A percentile compares a stretch with the other conserved stretches of the same genome.
These are phyloP conservation scores for Lydus trimaculatus DNA, from an alignment of 2,888 invertebrate species.

Conservation along the genomic window DNA sequence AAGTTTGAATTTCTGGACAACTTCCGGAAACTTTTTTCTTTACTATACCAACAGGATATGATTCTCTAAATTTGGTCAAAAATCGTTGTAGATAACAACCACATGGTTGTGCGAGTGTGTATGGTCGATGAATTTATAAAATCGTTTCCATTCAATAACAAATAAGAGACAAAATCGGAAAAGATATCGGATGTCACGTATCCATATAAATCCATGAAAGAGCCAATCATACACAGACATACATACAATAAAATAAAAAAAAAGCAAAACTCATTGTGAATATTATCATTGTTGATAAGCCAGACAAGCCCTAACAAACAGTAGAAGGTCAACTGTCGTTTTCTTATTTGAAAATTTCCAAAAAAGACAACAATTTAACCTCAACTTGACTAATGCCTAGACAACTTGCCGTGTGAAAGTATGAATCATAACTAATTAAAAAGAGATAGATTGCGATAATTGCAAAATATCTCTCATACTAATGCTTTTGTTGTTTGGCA, in stretches of 20 bases:
- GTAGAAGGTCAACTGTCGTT: slow-evolving; percentile 13
- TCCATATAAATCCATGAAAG: slow-evolving; percentile 45
- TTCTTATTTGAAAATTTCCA: slow-evolving; percentile 7
- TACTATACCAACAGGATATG: background rate
- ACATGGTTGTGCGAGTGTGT: slow-evolving; percentile 47
- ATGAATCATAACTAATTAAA: slow-evolving; percentile 37
- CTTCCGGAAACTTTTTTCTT: background rate
- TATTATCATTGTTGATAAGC: background rate
- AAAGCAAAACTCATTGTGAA: background rate
- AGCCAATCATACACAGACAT: slow-evolving; percentile 19
- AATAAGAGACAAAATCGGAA: slow-evolving; percentile 12
- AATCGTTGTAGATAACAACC: slow-evolving; percentile 43
- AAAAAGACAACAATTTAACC: slow-evolving; percentile 14
- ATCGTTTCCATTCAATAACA: slow-evolving; percentile 1
- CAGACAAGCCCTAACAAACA: background rate
- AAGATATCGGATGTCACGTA: slow-evolving; percentile 48
- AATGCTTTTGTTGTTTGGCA: background rate
- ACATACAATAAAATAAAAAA: too few relatives aligned
- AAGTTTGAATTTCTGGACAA: background rate
- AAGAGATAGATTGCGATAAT: background rate
- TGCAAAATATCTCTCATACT: background rate
- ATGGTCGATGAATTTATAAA: background rate
- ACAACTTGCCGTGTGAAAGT: slow-evolving; percentile 16
- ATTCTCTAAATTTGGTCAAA: slow-evolving; percentile 44
- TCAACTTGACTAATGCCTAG: slow-evolving; percentile 8